Conservation (phyloP, 23 tunicate species). For the Phallusia fumigata region DNA sequence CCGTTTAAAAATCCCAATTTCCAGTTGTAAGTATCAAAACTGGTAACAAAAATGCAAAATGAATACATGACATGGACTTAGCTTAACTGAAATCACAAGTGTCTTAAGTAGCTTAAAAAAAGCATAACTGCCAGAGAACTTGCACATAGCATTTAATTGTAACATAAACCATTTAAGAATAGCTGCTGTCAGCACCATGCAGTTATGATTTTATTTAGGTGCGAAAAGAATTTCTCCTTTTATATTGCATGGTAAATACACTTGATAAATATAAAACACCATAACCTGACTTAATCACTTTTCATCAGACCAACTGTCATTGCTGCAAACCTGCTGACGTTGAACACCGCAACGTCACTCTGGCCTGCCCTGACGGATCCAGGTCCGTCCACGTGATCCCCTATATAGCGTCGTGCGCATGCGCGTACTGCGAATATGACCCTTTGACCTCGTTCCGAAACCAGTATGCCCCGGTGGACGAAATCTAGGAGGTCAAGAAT, state of each 20-base stretch:
- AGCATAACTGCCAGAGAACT: too few species aligned
- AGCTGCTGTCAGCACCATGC: too few species aligned
- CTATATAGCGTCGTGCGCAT: constrained; percentile 60
- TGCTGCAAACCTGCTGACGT: constrained; percentile 86
- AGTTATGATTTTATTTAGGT: too few species aligned
- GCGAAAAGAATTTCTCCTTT: background rate
- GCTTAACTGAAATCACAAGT: too few species aligned
- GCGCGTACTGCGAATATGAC: constrained; percentile 71
- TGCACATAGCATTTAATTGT: too few species aligned
- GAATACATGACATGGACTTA: too few species aligned
- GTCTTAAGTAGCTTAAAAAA: too few species aligned
- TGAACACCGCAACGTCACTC: constrained; percentile 44
- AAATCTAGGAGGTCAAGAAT: background rate
- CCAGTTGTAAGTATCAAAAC: too few species aligned
- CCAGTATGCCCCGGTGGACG: background rate
- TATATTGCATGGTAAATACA: background rate
- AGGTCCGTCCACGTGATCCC: constrained; percentile 23
- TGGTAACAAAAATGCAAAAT: too few species aligned
- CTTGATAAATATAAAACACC: too few species aligned
- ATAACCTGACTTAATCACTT: background rate
- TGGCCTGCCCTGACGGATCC: constrained; percentile 56
- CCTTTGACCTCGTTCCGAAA: constrained; percentile 32
- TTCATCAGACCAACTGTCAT: constrained; percentile 65
- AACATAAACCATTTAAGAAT: too few species aligned
- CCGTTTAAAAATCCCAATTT: too few species aligned